phyloP scores from a whole-genome alignment of 2,888 invertebrate genomes.

The Hydriomena furcata region DNA sequence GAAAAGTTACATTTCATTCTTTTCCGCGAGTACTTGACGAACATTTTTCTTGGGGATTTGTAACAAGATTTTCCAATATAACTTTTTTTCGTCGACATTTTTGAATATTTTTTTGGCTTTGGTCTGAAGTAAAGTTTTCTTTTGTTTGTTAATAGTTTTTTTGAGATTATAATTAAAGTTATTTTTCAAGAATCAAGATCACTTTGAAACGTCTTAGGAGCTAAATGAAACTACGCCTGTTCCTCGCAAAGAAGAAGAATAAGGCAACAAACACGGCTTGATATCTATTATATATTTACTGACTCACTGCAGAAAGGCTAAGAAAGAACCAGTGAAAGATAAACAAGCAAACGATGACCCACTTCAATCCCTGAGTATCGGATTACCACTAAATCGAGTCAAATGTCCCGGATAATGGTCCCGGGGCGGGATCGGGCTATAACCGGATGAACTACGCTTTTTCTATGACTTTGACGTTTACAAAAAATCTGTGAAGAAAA shows the following conservation, averaged over 20 bases:
- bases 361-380: conserved; percentile 5
- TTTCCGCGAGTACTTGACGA: conserved; percentile 5
- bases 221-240: too few relatives aligned
- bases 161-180: too few relatives aligned
- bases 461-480: conserved; percentile 3
- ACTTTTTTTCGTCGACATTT: not conserved
- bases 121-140: not conserved
- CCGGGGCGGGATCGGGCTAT: conserved; percentile 11
- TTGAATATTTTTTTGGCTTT: not conserved
- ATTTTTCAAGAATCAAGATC: too few relatives aligned
- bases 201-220: too few relatives aligned
- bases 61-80: conserved; percentile 7
- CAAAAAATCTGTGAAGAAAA: too few relatives aligned
- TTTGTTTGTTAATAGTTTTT: too few relatives aligned
- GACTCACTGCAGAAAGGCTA: too few relatives aligned
- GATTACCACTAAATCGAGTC: conserved; percentile 6
- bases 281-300: too few relatives aligned
- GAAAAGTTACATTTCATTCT: conserved; percentile 21
- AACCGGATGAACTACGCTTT: conserved; percentile 12
- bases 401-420: conserved; percentile 12
- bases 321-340: not conserved
- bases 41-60: conserved; percentile 15
- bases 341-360: not conserved
- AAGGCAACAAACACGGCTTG: too few relatives aligned
- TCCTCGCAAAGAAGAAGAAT: too few relatives aligned